Conservation (phyloP, 2,113 vertebrate species). For the Rhinogobius similis region DNA sequence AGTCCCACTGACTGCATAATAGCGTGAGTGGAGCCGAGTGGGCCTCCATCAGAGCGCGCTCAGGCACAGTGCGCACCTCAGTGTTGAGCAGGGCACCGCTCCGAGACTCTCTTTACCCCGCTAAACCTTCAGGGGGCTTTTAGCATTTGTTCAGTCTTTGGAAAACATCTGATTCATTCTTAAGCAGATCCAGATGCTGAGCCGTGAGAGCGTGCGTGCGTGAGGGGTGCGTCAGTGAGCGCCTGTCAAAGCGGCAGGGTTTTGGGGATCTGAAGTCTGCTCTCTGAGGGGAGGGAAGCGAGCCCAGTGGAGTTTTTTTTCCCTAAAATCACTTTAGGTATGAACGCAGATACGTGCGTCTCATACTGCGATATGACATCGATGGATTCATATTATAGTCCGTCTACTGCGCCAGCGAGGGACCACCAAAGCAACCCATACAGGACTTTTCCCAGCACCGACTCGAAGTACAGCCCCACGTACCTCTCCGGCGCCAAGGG, state of each 20-base stretch:
- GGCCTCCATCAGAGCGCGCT: constrained; percentile 56
- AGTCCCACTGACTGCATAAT: constrained; percentile 61
- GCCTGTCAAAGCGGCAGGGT: constrained; percentile 62
- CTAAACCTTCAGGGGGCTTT: constrained; percentile 86
- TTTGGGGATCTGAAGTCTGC: constrained; percentile 54
- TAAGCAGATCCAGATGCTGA: constrained; percentile 84
- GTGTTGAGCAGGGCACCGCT: constrained; percentile 71
- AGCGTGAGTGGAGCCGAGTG: constrained; percentile 45
- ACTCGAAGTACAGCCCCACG: constrained; percentile 89
- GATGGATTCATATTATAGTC: constrained; percentile 98
- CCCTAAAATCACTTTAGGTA: constrained; percentile 79
- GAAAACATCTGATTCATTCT: constrained; percentile 92
- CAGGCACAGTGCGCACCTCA: constrained; percentile 63
- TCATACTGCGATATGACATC: constrained; percentile 97
- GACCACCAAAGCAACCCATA: constrained; percentile 88
- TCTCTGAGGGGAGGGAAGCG: constrained; percentile 60
- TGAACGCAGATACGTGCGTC: constrained; percentile 98
- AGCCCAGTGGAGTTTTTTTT: constrained; percentile 61
- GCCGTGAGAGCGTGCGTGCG: constrained; percentile 57
- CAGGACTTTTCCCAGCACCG: constrained; percentile 90
- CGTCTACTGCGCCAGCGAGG: constrained; percentile 83
- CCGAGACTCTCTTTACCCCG: constrained; percentile 62
- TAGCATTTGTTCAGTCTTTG: constrained; percentile 84
- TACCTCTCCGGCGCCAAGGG: constrained; percentile 89
- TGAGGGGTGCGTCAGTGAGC: constrained; percentile 58